Evolutionary conservation across 2,113 vertebrate species (phyloP).

Genomic region (Acrocephalus arundinaceus): DNA sequence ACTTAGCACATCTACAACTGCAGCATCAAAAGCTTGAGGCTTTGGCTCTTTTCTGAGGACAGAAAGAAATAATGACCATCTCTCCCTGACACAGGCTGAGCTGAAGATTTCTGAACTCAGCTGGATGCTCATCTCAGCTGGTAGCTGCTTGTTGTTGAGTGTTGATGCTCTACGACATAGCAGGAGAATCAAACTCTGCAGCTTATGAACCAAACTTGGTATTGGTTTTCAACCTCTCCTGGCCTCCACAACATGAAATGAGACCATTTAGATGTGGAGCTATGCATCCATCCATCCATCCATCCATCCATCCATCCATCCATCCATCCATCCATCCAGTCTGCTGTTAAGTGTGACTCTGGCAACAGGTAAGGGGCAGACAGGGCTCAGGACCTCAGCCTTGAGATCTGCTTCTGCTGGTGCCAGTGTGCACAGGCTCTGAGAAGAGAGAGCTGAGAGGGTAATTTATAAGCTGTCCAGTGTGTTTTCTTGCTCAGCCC

Average conservation of each 20-base stretch:
- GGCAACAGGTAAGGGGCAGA: background rate
- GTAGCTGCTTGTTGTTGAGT: background rate
- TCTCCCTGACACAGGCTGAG: background rate
- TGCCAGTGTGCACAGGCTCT: background rate
- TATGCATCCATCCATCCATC: background rate
- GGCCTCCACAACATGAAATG: background rate
- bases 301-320: background rate
- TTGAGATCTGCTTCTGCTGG: background rate
- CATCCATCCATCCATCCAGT: background rate
- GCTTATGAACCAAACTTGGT: background rate
- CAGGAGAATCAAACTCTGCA: background rate
- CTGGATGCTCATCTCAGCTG: background rate
- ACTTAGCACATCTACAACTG: background rate
- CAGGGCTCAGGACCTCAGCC: background rate
- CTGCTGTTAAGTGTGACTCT: background rate
- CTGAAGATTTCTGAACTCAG: background rate
- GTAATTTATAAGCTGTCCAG: background rate
- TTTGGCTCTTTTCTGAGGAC: background rate
- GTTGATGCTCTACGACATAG: background rate
- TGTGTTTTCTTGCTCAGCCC: background rate
- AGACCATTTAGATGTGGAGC: background rate
- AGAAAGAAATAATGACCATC: background rate
- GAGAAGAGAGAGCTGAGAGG: fast-evolving
- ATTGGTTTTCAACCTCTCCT: background rate
- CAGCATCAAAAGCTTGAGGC: background rate